A percentile compares a stretch with the other conserved stretches of the same genome.
Evolutionary conservation across 1,140 invertebrate species (phyloP).

Genomic region (Eurosta solidaginis): DNA sequence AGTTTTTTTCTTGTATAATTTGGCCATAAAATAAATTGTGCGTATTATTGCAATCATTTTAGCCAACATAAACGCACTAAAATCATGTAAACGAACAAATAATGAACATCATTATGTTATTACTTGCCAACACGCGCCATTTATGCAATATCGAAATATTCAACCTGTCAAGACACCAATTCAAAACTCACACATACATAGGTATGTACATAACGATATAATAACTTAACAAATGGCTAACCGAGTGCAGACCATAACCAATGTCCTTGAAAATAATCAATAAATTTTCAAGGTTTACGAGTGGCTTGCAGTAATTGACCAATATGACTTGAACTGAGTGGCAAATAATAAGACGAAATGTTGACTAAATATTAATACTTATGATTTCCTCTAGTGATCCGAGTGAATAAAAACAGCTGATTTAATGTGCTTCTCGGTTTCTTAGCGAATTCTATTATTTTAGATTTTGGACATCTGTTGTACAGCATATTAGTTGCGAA

Average conservation of each 20-base stretch:
- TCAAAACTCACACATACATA: neutral
- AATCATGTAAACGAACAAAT: conserved; percentile 8
- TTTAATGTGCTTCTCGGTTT: too few species aligned
- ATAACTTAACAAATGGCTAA: neutral
- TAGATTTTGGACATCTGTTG: too few species aligned
- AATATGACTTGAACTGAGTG: too few species aligned
- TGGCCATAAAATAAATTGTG: conserved; percentile 10
- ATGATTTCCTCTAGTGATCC: too few species aligned
- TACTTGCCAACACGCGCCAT: neutral
- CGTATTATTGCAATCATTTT: neutral
- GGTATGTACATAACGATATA: neutral
- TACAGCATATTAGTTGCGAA: too few species aligned
- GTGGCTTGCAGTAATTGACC: neutral
- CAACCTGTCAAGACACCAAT: neutral
- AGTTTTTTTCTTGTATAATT: neutral
- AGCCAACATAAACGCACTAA: neutral
- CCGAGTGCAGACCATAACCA: neutral
- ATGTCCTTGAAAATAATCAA: neutral
- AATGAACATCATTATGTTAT: neutral
- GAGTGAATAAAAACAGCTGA: too few species aligned
- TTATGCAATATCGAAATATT: neutral
- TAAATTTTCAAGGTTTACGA: neutral
- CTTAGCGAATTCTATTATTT: too few species aligned
- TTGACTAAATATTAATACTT: too few species aligned
- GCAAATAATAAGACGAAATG: too few species aligned